phyloP scores from a whole-genome alignment of 2,113 vertebrate species.

The Leucopternis melanops region DNA sequence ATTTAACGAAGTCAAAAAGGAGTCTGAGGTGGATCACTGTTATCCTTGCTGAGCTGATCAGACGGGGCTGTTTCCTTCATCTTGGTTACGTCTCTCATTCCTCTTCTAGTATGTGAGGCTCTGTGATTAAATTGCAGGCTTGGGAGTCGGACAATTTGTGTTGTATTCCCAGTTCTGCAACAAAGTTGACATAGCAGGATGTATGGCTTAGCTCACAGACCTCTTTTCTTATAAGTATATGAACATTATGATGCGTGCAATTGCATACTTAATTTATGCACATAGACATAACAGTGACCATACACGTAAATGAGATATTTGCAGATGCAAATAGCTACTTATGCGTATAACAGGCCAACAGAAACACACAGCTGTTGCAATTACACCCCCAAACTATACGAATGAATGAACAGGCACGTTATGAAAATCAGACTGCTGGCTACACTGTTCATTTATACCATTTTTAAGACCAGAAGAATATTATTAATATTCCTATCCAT shows the following conservation, averaged over 20 bases:
- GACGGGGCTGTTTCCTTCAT: not conserved
- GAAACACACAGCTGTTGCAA: conserved; percentile 12
- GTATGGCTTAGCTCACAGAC: not conserved
- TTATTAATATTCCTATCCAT: not conserved
- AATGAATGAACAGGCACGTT: conserved; percentile 16
- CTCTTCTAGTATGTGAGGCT: not conserved
- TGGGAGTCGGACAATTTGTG: not conserved
- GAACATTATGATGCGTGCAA: not conserved
- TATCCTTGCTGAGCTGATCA: not conserved
- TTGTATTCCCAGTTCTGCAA: not conserved
- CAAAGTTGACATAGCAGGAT: not conserved
- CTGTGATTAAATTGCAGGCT: not conserved
- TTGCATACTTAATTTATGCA: conserved; percentile 11
- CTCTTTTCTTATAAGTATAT: not conserved
- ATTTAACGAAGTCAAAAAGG: not conserved
- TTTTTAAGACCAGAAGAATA: not conserved
- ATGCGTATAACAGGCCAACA: not conserved
- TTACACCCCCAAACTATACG: conserved; percentile 13
- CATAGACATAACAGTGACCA: not conserved
- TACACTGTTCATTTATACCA: not conserved
- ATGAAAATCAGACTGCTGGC: not conserved
- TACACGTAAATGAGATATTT: conserved; percentile 48
- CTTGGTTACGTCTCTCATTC: not conserved
- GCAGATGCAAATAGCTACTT: conserved; percentile 46
- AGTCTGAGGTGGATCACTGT: not conserved